Evolutionary conservation across 1,140 invertebrate species (phyloP), one percentile per base, ranked within the genome.

Genomic region (Leptinotarsa lineolata): DNA sequence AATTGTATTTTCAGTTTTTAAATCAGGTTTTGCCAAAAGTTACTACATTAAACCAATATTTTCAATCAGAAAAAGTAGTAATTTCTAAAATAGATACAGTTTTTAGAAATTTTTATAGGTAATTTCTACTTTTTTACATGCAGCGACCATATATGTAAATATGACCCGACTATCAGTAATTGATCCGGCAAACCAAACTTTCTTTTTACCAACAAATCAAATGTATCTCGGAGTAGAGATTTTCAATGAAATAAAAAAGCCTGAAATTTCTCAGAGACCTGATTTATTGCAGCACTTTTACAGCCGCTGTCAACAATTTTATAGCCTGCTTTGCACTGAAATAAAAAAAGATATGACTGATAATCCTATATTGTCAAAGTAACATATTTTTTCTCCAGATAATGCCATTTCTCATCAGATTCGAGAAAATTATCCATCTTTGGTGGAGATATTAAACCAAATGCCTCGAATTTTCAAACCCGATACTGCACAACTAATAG

Each of bases 141-240:
- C 20, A 70, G 22, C n/a, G 22, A 22, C 16, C 13, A 30, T 30
- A 30, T 30, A 70, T 22, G n/a, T 70, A 46, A 21, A 13, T 45
- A 70, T 45, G 48, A 70, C 68, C 13, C 54, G 20, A 20, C 20
- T 59, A 20, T 59, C 58, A 20, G 58, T 20, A 68, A 68, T 68
- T 44, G 46, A 68, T 68, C 24, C 24, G 15, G 44, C 20, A 30
- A 68, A 68, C 45, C 15, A 46, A 44, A 44, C 66, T 24, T 68
- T 21, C 20, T 68, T 68, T 44, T 68, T 68, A 46, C 44, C 66
- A 68, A 68, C 30, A 18, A 44, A 18, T 44, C 30, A 68, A 44
- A 44, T 68, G 46, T 68, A 68, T 20, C 66, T 68, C 45, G 66
- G 44, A 46, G 66, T 68, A 13, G 66, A 68, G 22, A 46, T 68